Evolutionary conservation across 2,797 vertebrate genomes (phyloP), one percentile per base, ranked within the genome.

Genomic region (Tarsius wallacei): DNA sequence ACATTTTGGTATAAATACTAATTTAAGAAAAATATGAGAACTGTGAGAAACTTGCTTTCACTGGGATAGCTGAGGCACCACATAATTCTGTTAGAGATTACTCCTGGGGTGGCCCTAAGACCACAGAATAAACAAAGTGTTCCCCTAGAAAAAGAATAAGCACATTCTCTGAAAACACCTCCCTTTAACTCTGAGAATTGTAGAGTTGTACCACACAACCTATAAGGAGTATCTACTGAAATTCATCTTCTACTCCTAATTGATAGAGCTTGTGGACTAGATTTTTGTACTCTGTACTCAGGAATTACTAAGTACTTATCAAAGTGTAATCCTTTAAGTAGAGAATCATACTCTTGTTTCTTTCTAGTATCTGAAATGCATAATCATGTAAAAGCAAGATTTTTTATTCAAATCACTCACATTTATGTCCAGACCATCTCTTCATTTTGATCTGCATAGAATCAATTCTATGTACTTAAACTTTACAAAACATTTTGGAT

Each of bases 11-110:
- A 26, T 94, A 74, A 70, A 74, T 90, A 91, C 36, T 81, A 87
- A 84, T 80, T 57, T 74, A 63, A 91, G 53, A 49, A 93, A 83
- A 87, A 93, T 36, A n/a, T 49, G 63, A 70, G 33, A 70, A 93
- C 5, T 89, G n/a, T 61, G 57, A 77, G 24, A 61, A 17, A 55
- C 49, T 61, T 49, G 31, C 7, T 36, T 70, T 59, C n/a, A 66
- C 59, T 36, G 16, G 7, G 24, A 42, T n/a, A 13, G 24, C 55
- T 85, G 66, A 33, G 12, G 61, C 26, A 93, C 59, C 7, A 74
- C 7, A 1, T 83, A 63, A 59, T 93, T 86, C 53, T 59, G 11
- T 64, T n/a, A 87, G 13, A 76, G 19, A 59, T 73, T 61, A 86
- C n/a, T 49, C 36, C 33, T 19, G 5, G 33, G 36, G 17, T 53